Conservation (phyloP, 2,888 invertebrate species). For the Dasysyrphus tricinctus region DNA sequence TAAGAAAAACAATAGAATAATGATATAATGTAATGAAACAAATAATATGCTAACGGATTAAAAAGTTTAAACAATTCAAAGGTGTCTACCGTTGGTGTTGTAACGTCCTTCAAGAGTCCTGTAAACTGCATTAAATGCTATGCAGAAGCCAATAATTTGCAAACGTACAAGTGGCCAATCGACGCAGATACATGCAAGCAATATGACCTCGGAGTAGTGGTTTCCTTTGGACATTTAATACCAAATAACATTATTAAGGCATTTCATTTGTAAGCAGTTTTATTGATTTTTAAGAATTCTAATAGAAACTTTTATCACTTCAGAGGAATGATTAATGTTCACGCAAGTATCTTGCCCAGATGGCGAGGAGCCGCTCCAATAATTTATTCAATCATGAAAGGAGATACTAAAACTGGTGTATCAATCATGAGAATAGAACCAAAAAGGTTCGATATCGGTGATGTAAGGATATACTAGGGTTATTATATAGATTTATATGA, state of each 20-base stretch:
- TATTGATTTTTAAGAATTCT: neutral
- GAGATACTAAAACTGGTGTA: conserved; percentile 92
- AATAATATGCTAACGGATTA: conserved; percentile 29
- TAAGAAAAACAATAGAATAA: neutral
- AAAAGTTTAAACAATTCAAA: conserved; percentile 60
- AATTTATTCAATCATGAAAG: conserved; percentile 92
- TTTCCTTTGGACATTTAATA: conserved; percentile 96
- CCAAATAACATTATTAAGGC: conserved; percentile 89
- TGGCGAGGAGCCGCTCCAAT: conserved; percentile 98
- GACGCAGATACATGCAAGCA: conserved; percentile 80
- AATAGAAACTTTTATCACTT: neutral
- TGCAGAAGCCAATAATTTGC: conserved; percentile 85
- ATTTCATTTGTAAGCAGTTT: conserved; percentile 90
- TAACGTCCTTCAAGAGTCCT: conserved; percentile 87
- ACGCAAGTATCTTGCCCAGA: conserved; percentile 94
- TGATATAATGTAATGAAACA: conserved; percentile 44
- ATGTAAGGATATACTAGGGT: conserved; percentile 79
- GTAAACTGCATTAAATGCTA: conserved; percentile 88
- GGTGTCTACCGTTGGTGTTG: conserved; percentile 86
- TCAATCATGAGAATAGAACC: conserved; percentile 94
- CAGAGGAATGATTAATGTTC: conserved; percentile 96
- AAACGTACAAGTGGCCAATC: conserved; percentile 89
- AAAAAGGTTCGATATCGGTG: conserved; percentile 91
- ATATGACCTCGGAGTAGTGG: conserved; percentile 94
- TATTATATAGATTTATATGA: conserved; percentile 7